Percentiles rank a stretch among this genome's conserved stretches.
Evolutionary conservation across 64 coral and sea anemone genomes (phyloP).

Genomic region (Montipora foliosa): DNA sequence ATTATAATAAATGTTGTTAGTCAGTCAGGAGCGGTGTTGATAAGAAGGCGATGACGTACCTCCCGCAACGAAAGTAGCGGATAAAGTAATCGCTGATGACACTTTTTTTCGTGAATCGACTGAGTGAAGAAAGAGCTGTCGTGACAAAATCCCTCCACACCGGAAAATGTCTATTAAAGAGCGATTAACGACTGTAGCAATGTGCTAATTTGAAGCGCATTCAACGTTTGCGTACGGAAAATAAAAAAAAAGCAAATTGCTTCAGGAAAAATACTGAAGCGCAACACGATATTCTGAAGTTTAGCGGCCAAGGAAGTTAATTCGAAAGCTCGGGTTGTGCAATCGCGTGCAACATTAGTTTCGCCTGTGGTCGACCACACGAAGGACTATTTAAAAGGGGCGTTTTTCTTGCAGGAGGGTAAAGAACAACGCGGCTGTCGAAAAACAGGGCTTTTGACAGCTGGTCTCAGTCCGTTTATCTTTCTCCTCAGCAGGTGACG

Average conservation of each 20-base stretch:
- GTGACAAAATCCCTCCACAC: not conserved
- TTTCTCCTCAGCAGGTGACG: constrained; percentile 22
- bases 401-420: not conserved
- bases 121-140: not conserved
- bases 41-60: not conserved
- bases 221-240: not conserved
- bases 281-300: not conserved
- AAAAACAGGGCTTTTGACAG: constrained; percentile 19
- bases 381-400: not conserved
- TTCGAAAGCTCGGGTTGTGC: not conserved
- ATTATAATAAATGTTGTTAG: not conserved
- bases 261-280: not conserved
- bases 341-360: constrained; percentile 1
- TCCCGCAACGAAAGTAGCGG: not conserved
- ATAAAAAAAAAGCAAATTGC: not conserved
- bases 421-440: constrained; percentile 28
- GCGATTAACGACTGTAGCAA: constrained; percentile 23
- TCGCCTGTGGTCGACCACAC: constrained; percentile 14
- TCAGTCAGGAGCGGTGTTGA: not conserved
- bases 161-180: constrained; percentile 40
- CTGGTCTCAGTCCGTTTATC: not conserved
- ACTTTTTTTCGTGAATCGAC: not conserved
- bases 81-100: constrained; percentile 1
- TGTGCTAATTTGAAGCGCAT: not conserved
- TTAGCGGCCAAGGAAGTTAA: not conserved